A percentile compares a stretch with the other conserved stretches of the same genome.
Conservation (phyloP, 1,140 invertebrate species). For the Ridgeia piscesae region DNA sequence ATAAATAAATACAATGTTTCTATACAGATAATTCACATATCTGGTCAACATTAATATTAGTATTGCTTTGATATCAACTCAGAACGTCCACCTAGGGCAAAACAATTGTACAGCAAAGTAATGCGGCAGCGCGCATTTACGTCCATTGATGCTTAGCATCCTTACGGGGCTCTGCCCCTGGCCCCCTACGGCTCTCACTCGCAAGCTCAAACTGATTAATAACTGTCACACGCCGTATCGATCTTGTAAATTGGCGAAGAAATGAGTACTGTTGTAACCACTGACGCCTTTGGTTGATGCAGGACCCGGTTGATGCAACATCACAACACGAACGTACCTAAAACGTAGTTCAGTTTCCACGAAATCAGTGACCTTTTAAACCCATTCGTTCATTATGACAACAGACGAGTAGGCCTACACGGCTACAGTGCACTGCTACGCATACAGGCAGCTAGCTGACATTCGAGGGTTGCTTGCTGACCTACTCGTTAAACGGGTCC, state of each 20-base stretch:
- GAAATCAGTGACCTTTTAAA: neutral
- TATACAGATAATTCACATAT: neutral
- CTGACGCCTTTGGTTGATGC: neutral
- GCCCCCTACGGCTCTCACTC: neutral
- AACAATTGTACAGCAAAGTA: neutral
- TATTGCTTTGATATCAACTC: neutral
- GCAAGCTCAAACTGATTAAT: no score
- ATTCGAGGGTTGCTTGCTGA: neutral
- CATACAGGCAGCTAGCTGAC: neutral
- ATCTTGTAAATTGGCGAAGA: neutral
- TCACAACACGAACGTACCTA: neutral
- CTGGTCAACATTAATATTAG: neutral
- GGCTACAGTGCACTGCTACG: neutral
- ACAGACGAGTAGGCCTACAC: no score
- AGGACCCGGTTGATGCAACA: neutral
- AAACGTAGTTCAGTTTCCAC: neutral
- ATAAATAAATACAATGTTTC: neutral
- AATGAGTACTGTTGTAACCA: neutral
- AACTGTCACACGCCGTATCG: neutral
- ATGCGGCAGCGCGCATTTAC: neutral
- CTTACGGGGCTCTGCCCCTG: neutral
- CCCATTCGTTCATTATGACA: no score
- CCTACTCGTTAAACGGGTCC: neutral
- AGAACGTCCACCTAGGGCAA: neutral
- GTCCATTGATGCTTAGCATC: neutral